Conservation (phyloP, 2,113 vertebrate species). For the Pangasianodon hypophthalmus region DNA sequence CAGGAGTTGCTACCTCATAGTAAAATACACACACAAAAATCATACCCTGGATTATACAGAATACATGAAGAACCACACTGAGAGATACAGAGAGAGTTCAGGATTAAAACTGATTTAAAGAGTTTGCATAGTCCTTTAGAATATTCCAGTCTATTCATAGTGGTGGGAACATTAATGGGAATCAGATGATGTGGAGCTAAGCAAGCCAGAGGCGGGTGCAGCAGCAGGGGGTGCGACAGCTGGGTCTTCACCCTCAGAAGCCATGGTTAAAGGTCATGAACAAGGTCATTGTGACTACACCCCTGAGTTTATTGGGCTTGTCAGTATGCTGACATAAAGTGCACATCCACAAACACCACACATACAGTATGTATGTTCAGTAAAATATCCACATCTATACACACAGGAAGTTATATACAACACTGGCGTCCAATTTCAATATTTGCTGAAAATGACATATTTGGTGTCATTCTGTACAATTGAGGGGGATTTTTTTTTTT, state of each 20-base stretch:
- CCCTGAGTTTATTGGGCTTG: not conserved
- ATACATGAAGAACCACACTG: not conserved
- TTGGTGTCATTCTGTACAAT: not conserved
- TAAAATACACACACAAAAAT: not conserved
- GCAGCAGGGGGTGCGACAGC: slow-evolving; percentile 11
- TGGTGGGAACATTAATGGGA: not conserved
- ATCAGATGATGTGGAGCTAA: not conserved
- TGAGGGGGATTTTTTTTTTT: not conserved
- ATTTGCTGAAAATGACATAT: not conserved
- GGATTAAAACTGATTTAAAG: not conserved
- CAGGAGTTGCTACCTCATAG: no score
- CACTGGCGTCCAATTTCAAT: not conserved
- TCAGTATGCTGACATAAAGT: not conserved
- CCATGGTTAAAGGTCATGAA: slow-evolving; percentile 9
- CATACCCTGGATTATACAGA: not conserved
- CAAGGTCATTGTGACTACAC: not conserved
- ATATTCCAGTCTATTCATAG: not conserved
- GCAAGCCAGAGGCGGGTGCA: not conserved
- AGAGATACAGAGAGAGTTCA: not conserved
- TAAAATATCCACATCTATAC: not conserved
- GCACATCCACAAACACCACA: not conserved
- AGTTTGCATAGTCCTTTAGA: not conserved
- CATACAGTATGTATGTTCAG: not conserved
- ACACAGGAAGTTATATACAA: not conserved
- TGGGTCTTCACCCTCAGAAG: slow-evolving; percentile 26